Conservation (phyloP, 2,888 invertebrate genomes). For the Rhagophthalmus giganteus region DNA sequence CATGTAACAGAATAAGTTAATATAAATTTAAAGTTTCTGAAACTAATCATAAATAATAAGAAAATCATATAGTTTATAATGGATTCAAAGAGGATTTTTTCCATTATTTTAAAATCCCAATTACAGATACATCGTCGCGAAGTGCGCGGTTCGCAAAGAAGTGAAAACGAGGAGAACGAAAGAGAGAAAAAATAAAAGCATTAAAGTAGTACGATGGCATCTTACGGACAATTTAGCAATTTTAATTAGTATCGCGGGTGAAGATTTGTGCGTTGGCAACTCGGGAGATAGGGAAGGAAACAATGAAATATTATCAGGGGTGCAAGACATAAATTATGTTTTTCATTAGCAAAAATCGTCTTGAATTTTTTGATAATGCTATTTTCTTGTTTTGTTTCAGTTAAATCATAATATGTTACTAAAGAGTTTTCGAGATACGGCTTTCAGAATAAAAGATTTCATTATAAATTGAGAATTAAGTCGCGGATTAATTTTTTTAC, state of each 20-base stretch:
- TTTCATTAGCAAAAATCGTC: conserved; percentile 42
- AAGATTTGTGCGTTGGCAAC: conserved; percentile 49
- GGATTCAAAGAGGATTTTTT: no score
- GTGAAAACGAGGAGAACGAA: neutral
- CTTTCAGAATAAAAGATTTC: no score
- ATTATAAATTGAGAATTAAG: no score
- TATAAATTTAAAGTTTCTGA: no score
- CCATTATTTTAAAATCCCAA: no score
- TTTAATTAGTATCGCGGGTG: conserved; percentile 52
- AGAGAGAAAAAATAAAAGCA: conserved; percentile 36
- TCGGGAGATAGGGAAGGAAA: conserved; percentile 41
- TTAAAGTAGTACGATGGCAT: conserved; percentile 39
- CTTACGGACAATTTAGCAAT: conserved; percentile 55
- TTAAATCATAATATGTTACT: neutral
- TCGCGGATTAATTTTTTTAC: no score
- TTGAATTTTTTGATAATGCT: conserved; percentile 14
- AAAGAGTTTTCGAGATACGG: no score
- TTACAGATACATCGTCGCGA: no score
- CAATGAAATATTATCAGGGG: conserved; percentile 45
- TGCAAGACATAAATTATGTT: conserved; percentile 47
- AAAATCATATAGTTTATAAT: no score
- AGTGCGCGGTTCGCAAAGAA: no score
- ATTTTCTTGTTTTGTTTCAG: neutral
- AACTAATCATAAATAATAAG: no score
- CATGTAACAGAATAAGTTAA: no score